Evolutionary conservation across 92 coral and sea anemone species (phyloP), one percentile per base, ranked within the genome.

Genomic region (Scolanthus callimorphus): DNA sequence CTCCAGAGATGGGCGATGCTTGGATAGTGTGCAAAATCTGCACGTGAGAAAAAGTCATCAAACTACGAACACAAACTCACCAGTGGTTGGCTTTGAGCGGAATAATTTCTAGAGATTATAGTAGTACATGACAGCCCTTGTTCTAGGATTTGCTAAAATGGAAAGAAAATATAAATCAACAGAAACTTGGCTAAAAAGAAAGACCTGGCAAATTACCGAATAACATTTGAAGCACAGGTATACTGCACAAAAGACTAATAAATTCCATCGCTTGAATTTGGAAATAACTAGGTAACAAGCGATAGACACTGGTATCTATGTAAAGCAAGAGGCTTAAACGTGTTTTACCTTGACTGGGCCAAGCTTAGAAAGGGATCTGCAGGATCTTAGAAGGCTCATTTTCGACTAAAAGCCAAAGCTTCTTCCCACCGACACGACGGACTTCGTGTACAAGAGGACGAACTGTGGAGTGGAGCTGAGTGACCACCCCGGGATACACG

Each of bases 371-470:
- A 87, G 28, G 58, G 62, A 82, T 39, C 59, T 87, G 31, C 83
- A 77, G 45, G 76, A 71, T 52, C 63, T 82, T 12, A 71, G 58
- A 34, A 70, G 59, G 55, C 63, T 87, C 95, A 87, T 82, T 83
- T 73, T 81, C 55, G 13, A 13, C 45, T 45, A 39, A 17, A 21
- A 49, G 39, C 15, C 51, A 6, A 34, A 34, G 41, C n/a, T n/a
- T n/a, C n/a, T n/a, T 34, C 41, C 41, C 15, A 34, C 15, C 41
- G 6, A 34, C 41, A 15, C 41, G 41, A n/a, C n/a, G n/a, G n/a
- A n/a, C 41, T 34, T 34, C 41, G 15, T 6, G 41, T 34, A 34
- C 41, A 34, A 34, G 8, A 6, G 15, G 41, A 6, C 41, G 41
- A 34, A 34, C 24, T 25, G 20, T 76, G 39, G 39, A 52, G 71